A percentile compares a stretch with the other conserved stretches of the same genome.
Evolutionary conservation across 2,797 vertebrate species (phyloP).

Genomic region (Sebastes cheni): DNA sequence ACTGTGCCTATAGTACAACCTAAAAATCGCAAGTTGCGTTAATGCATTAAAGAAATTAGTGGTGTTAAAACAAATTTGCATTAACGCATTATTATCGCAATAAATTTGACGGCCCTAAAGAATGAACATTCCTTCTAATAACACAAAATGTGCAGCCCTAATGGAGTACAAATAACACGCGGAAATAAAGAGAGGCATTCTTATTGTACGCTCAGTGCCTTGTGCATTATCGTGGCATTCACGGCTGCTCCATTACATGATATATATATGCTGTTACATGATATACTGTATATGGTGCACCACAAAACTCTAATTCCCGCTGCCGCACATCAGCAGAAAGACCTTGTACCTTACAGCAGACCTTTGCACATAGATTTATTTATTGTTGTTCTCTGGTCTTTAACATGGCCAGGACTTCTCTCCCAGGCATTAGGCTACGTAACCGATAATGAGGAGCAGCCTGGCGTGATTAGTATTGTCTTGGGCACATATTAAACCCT

Average conservation of each 20-base stretch:
- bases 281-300: too few species aligned
- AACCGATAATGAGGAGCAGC: slow-evolving; percentile 60
- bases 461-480: slow-evolving; percentile 65
- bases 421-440: slow-evolving; percentile 44
- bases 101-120: fast-evolving
- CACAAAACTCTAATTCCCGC: background rate
- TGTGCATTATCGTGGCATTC: too few species aligned
- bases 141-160: too few species aligned
- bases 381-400: slow-evolving; percentile 41
- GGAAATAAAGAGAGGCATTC: too few species aligned
- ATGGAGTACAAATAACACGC: too few species aligned
- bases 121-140: too few species aligned
- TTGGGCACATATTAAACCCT: slow-evolving; percentile 58
- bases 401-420: slow-evolving; percentile 34
- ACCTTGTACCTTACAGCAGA: background rate
- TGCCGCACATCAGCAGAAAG: slow-evolving; percentile 4
- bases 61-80: too few species aligned
- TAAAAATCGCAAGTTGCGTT: too few species aligned
- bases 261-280: too few species aligned
- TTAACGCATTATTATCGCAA: fast-evolving
- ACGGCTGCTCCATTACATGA: background rate
- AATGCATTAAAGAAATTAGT: too few species aligned
- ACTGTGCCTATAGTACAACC: too few species aligned
- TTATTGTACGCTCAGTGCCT: fast-evolving
- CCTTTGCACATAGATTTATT: background rate